Evolutionary conservation across 2,113 vertebrate genomes (phyloP).

Genomic region (Bambusicola thoracicus): DNA sequence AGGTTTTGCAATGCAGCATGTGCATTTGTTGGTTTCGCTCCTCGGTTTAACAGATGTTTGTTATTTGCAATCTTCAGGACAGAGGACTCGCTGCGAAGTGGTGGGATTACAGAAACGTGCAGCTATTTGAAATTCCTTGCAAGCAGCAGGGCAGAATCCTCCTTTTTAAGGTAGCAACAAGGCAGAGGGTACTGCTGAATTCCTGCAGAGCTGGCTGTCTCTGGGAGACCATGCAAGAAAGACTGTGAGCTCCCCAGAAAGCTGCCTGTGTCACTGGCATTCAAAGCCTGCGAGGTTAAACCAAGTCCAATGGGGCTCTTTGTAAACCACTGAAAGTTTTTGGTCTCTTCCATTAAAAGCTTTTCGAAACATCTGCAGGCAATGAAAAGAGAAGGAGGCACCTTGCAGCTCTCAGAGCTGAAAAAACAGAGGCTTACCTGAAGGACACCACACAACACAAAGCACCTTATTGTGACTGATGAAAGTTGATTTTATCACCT

Average conservation of each 20-base stretch:
- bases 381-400: not conserved
- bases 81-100: conserved; percentile 11
- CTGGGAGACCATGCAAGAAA: not conserved
- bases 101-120: conserved; percentile 24
- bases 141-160: conserved; percentile 24
- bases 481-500: not conserved
- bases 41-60: conserved; percentile 54
- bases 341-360: not conserved
- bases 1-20: conserved; percentile 29
- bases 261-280: not conserved
- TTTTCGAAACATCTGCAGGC: conserved; percentile 47
- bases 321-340: conserved; percentile 1
- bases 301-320: conserved; percentile 35
- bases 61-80: conserved; percentile 41
- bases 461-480: not conserved
- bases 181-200: not conserved
- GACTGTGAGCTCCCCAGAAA: not conserved
- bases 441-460: not conserved
- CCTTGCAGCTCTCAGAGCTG: not conserved
- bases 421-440: not conserved
- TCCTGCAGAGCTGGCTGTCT: not conserved
- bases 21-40: conserved; percentile 26
- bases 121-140: conserved; percentile 19
- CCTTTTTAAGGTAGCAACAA: not conserved
- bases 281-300: conserved; percentile 24